phyloP scores from a whole-genome alignment of 2,888 invertebrate genomes.

The Byasa hedistus region DNA sequence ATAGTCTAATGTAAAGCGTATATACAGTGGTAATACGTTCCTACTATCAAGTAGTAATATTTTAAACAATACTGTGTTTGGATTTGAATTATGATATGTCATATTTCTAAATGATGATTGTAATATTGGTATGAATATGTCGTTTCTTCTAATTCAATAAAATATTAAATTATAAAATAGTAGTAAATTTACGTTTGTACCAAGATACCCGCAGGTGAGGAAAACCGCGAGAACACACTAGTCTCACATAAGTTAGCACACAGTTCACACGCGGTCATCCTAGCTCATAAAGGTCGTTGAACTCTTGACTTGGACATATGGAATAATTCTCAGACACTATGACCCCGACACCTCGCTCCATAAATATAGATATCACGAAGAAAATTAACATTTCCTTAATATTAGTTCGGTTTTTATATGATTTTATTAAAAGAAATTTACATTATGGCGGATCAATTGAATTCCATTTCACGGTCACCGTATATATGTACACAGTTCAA shows the following conservation, averaged over 20 bases:
- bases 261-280: neutral
- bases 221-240: neutral
- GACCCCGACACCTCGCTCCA: neutral
- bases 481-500: too few species aligned
- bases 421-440: neutral
- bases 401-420: neutral
- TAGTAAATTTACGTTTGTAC: neutral
- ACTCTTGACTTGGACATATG: neutral
- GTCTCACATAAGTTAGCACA: neutral
- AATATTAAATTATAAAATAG: too few species aligned
- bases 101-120: too few species aligned
- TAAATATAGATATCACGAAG: neutral
- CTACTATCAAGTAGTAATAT: too few species aligned
- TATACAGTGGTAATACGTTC: too few species aligned
- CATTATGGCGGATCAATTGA: too few species aligned
- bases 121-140: too few species aligned
- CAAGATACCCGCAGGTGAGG: neutral
- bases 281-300: slow-evolving; percentile 4
- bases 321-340: neutral
- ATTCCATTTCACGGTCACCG: too few species aligned
- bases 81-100: too few species aligned
- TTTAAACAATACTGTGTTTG: too few species aligned
- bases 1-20: too few species aligned
- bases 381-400: neutral
- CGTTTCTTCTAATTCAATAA: too few species aligned